Conservation (phyloP, 1,140 invertebrate species). For the Contarinia nasturtii region DNA sequence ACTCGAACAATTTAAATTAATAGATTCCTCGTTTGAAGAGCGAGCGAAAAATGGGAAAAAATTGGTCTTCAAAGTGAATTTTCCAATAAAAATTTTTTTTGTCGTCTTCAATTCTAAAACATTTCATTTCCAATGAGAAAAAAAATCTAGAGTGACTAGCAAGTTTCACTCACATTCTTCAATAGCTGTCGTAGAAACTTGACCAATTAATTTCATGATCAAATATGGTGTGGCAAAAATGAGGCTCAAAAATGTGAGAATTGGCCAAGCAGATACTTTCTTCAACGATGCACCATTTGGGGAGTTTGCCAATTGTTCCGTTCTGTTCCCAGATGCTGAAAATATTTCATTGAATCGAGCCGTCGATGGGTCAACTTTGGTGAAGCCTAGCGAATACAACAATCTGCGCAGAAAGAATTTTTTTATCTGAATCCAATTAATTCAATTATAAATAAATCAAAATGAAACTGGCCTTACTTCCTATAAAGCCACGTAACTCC, state of each 20-base stretch:
- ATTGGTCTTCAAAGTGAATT: slow-evolving; percentile 3
- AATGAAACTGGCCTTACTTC: slow-evolving; percentile 24
- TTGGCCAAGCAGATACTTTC: slow-evolving; percentile 39
- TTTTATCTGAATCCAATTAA: no score
- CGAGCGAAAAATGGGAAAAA: neutral
- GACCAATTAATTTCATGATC: slow-evolving; percentile 65
- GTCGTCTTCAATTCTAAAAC: no score
- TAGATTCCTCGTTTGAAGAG: slow-evolving; percentile 1
- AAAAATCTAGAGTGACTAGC: neutral
- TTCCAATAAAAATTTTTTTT: no score
- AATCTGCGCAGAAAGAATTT: slow-evolving; percentile 11
- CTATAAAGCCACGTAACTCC: slow-evolving; percentile 59
- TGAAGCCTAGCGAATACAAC: slow-evolving; percentile 17
- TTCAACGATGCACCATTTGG: slow-evolving; percentile 12
- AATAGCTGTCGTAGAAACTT: slow-evolving; percentile 30
- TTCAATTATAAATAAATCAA: no score
- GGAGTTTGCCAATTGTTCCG: slow-evolving; percentile 8
- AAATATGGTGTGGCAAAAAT: slow-evolving; percentile 80
- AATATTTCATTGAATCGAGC: slow-evolving; percentile 36
- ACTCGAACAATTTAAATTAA: slow-evolving; percentile 8
- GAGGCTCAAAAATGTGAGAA: slow-evolving; percentile 65
- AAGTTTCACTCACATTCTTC: slow-evolving; percentile 25
- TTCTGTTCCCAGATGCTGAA: slow-evolving; percentile 26
- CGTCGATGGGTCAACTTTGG: slow-evolving; percentile 18
- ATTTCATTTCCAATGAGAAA: neutral